Evolutionary conservation across 2,797 vertebrate species (phyloP), one percentile per base, ranked within the genome.

Genomic region (Acomys russatus): DNA sequence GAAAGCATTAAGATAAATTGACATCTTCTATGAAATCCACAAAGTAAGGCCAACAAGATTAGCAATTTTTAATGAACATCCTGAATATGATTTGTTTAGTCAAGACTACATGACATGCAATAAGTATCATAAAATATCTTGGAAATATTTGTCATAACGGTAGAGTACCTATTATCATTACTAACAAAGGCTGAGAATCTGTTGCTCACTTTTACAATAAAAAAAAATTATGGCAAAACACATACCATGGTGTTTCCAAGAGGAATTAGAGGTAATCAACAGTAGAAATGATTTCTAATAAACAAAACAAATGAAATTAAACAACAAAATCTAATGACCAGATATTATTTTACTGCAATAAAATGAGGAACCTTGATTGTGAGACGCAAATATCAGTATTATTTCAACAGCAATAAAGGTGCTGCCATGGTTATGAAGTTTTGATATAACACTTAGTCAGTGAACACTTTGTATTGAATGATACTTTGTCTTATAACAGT

Each of bases 401-500:
- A 94, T 88, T 88, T 59, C 38, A 91, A 95, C 68, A 91, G 5
- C 33, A 89, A 3, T 92, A 83, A 82, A 88, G 44, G 4, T 94
- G 73, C 86, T 76, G 12, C 82, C 4, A 20, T 83, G 35, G 44
- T 78, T 74, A 35, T 85, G 66, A 88, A 78, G 8, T 15, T 88
- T 18, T 73, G 18, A 93, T 85, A 12, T 35, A 88, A 22, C 28
- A 88, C 17, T 1, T 86, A 87, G 15, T 85, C 66, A 70, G 30
- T 73, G 87, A 94, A 96, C 74, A 95, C 1, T 87, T 23, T 70
- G 59, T 17, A 64, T 76, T 79, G 35, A 88, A 78, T 92, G 10
- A 96, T 68, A 38, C 20, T 12, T 22, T 54, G 8, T 76, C n/a
- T 91, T 83, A 70, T 38, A 85, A 56, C 20, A 70, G 6, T 92